Evolutionary conservation across 2,888 invertebrate species (phyloP).

Genomic region (Agrypnus murinus): DNA sequence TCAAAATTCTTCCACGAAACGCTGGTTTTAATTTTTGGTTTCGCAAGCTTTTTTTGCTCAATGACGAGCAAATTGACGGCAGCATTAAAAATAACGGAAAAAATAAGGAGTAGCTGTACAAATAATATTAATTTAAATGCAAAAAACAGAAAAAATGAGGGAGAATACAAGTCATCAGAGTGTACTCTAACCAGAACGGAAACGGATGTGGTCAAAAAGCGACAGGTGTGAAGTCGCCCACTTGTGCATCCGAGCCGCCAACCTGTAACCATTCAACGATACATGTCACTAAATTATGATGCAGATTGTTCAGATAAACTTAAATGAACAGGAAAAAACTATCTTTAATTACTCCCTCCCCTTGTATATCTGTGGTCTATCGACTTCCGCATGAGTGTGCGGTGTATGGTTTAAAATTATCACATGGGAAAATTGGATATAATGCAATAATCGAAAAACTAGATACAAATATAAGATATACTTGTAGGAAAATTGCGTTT

Average conservation of each 20-base stretch:
- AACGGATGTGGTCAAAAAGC: conserved; percentile 67
- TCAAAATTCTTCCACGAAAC: conserved; percentile 41
- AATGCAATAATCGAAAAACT: too few relatives aligned
- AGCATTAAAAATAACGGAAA: conserved; percentile 35
- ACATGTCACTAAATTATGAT: conserved; percentile 49
- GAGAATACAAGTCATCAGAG: conserved; percentile 29
- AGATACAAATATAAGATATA: too few relatives aligned
- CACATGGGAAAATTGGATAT: conserved; percentile 51
- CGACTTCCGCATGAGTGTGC: conserved; percentile 31
- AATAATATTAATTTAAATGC: conserved; percentile 45
- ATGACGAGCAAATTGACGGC: not conserved
- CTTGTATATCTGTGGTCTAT: conserved; percentile 25
- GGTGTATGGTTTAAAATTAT: conserved; percentile 19
- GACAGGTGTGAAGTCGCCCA: conserved; percentile 68
- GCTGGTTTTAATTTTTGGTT: not conserved
- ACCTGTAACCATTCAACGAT: conserved; percentile 55
- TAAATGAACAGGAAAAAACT: conserved; percentile 40
- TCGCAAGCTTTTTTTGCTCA: not conserved
- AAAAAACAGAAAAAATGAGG: not conserved
- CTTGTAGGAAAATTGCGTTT: too few relatives aligned
- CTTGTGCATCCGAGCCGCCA: conserved; percentile 59
- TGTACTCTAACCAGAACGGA: conserved; percentile 60
- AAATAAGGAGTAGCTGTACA: conserved; percentile 41
- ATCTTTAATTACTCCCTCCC: conserved; percentile 31
- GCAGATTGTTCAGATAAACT: conserved; percentile 42